phyloP scores from a whole-genome alignment of 2,888 invertebrate genomes.

The Philereme transversata region DNA sequence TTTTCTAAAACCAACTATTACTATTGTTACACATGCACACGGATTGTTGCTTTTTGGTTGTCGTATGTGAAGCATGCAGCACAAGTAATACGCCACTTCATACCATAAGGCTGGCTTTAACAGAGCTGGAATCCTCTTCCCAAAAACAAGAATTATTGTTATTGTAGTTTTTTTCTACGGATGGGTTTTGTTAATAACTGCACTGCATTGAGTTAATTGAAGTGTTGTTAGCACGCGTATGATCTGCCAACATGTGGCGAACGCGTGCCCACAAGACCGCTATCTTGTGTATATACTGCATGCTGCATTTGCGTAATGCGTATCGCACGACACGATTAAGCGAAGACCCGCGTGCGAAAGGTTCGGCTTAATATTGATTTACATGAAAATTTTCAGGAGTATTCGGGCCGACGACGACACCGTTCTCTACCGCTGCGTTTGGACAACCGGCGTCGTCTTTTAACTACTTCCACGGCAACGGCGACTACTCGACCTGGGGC shows the following conservation, averaged over 20 bases:
- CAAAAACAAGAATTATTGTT: not conserved
- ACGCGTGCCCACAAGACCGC: not conserved
- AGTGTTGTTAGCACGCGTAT: not conserved
- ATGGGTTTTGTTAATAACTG: not conserved
- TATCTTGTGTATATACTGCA: conserved; percentile 13
- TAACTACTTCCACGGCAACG: conserved; percentile 93
- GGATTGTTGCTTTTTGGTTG: conserved; percentile 4
- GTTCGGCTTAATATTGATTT: conserved; percentile 5
- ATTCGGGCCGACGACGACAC: conserved; percentile 86
- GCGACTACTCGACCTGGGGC: conserved; percentile 94
- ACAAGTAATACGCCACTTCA: not conserved
- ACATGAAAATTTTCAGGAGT: conserved; percentile 76
- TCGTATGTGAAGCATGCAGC: conserved; percentile 5
- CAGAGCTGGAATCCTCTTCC: not conserved
- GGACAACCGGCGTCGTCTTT: conserved; percentile 89
- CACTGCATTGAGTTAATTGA: not conserved
- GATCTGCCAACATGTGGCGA: not conserved
- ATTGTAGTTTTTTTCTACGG: not conserved
- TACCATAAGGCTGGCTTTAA: not conserved
- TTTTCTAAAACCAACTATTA: not conserved
- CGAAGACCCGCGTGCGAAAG: not conserved
- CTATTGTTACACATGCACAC: not conserved
- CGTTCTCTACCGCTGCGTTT: conserved; percentile 87
- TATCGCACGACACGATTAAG: conserved; percentile 1
- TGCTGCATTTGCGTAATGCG: conserved; percentile 9